These are phyloP conservation scores for Cotesia congregata DNA, from an alignment of 2,888 invertebrate species.

Conservation along the genomic window DNA sequence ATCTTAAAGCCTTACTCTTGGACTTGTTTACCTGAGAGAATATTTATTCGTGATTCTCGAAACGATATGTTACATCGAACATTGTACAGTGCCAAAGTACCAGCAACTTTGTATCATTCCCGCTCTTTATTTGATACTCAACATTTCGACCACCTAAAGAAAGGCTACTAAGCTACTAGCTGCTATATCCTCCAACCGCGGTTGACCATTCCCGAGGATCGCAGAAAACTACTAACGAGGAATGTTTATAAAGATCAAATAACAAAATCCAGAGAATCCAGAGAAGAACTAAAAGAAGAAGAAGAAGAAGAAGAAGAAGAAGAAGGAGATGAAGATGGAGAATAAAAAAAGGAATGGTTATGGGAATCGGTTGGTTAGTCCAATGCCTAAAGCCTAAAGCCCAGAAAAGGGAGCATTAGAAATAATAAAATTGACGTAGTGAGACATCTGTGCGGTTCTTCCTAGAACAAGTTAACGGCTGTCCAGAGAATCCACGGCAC, in stretches of 20 bases:
- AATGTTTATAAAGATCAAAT: too few relatives aligned
- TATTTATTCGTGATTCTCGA: slow-evolving; percentile 27
- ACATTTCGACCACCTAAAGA: slow-evolving; percentile 13
- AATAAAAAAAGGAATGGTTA: too few relatives aligned
- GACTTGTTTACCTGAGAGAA: slow-evolving; percentile 25
- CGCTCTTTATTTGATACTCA: slow-evolving; percentile 20
- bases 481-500: slow-evolving; percentile 35
- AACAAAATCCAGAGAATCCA: too few relatives aligned
- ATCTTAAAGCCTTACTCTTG: slow-evolving; percentile 45
- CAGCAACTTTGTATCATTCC: slow-evolving; percentile 28
- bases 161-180: too few relatives aligned
- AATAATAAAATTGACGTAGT: slow-evolving; percentile 22
- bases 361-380: not conserved
- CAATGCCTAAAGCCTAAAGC: not conserved
- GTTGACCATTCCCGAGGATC: too few relatives aligned
- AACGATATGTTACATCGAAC: slow-evolving; percentile 31
- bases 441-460: slow-evolving; percentile 26
- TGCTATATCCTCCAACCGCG: too few relatives aligned
- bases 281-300: too few relatives aligned
- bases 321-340: too few relatives aligned
- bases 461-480: slow-evolving; percentile 28
- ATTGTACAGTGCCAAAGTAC: slow-evolving; percentile 31
- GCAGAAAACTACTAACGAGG: too few relatives aligned
- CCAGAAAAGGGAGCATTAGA: slow-evolving; percentile 23
- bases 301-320: too few relatives aligned